These are phyloP conservation scores for Diploptera punctata DNA, from an alignment of 2,888 invertebrate genomes.

Conservation along the genomic window DNA sequence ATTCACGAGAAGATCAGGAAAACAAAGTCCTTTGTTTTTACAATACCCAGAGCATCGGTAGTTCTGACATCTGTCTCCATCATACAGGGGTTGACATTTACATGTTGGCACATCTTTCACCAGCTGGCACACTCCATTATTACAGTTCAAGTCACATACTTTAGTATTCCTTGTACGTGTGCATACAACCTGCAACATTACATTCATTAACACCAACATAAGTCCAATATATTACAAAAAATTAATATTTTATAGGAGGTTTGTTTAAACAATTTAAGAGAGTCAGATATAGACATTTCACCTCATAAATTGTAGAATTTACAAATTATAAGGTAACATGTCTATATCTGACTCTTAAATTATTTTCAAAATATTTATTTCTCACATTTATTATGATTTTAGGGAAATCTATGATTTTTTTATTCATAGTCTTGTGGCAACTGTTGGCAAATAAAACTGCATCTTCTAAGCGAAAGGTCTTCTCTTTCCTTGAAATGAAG, in stretches of 20 bases:
- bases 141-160: constrained; percentile 62
- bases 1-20: constrained; percentile 48
- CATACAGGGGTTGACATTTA: constrained; percentile 68
- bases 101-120: constrained; percentile 64
- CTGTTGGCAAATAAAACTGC: background rate
- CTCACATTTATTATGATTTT: no score
- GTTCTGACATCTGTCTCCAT: constrained; percentile 70
- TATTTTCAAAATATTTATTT: no score
- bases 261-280: no score
- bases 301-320: no score
- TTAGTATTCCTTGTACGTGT: constrained; percentile 37
- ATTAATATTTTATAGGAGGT: no score
- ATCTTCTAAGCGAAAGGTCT: background rate
- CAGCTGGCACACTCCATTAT: constrained; percentile 66
- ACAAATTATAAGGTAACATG: no score
- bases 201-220: no score
- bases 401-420: no score
- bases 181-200: constrained; percentile 43
- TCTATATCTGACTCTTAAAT: no score
- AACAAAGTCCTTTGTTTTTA: constrained; percentile 61
- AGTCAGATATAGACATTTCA: no score
- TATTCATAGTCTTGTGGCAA: background rate
- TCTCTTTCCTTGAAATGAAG: background rate
- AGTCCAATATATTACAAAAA: no score
- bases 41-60: constrained; percentile 74